Evolutionary conservation across 2,888 invertebrate genomes (phyloP), one percentile per base, ranked within the genome.

Genomic region (Drosophila paramelanica): DNA sequence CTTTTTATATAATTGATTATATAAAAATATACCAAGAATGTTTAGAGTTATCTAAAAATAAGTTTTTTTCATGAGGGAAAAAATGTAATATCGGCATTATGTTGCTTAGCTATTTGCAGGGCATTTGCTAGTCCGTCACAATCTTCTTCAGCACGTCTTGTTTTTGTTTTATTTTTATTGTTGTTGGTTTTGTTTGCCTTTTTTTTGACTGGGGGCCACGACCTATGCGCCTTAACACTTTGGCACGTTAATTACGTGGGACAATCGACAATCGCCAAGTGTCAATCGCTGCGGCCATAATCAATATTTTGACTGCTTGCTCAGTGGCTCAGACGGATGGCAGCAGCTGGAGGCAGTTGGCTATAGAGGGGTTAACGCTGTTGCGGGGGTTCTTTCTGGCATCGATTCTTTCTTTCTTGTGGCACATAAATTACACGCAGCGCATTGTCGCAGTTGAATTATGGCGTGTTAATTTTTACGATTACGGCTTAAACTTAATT

Each of bases 391-490:
- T 31, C 8, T 10, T 8, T 31, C 8, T 31, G 31, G 31, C 31
- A 36, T 53, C 20, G 25, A 57, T 56, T 65, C 61, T 52, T 61
- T 56, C 65, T 65, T 60, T 70, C 58, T 73, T 59, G 62, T 70
- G 74, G 60, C 78, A 77, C 88, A 84, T 84, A 84, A 84, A 84
- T 87, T 84, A 84, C 83, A 84, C 77, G 83, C 88, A 84, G 83
- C 83, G 83, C 72, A 83, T 83, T 83, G 83, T 83, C 88, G 88
- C 88, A 75, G 82, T 84, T 87, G 83, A 84, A 88, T 84, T 84
- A 84, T 84, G 88, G 83, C 88, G 83, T 84, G 83, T 84, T 84
- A 87, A 84, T 84, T 84, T 84, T 84, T 85, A 83, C 83, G 83
- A 84, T 83, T 84, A 84, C 83, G 88, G 83, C 83, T 84, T 84